These are phyloP conservation scores for Drosophila austrosaltans DNA, from an alignment of 2,888 invertebrate genomes.

Conservation along the genomic window DNA sequence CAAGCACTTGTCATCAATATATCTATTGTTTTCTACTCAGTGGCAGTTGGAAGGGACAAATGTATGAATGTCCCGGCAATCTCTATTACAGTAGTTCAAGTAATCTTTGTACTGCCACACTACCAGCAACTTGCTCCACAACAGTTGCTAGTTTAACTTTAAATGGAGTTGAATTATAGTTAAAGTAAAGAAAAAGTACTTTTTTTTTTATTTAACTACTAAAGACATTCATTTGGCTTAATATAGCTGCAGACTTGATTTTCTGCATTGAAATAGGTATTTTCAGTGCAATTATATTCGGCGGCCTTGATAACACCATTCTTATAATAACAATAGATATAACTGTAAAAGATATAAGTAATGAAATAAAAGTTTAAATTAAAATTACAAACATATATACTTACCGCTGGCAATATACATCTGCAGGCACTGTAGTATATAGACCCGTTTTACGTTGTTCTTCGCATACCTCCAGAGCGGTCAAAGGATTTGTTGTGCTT, in stretches of 20 bases:
- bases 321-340: constrained; percentile 68
- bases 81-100: constrained; percentile 63
- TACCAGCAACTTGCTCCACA: constrained; percentile 61
- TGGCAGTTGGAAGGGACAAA: constrained; percentile 63
- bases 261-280: constrained; percentile 62
- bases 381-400: background rate
- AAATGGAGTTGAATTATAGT: constrained; percentile 42
- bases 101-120: constrained; percentile 44
- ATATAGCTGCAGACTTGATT: constrained; percentile 58
- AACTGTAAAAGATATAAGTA: constrained; percentile 62
- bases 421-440: constrained; percentile 70
- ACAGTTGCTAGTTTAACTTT: constrained; percentile 46
- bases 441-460: constrained; percentile 60
- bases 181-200: constrained; percentile 24
- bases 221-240: constrained; percentile 67
- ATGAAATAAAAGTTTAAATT: background rate
- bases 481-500: constrained; percentile 26
- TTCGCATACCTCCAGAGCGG: constrained; percentile 67
- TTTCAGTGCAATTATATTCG: constrained; percentile 59
- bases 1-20: constrained; percentile 70
- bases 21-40: constrained; percentile 59
- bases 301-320: constrained; percentile 54
- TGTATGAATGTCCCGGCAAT: constrained; percentile 70
- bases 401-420: constrained; percentile 70
- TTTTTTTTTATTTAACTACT: constrained; percentile 5